phyloP scores from a whole-genome alignment of 2,113 vertebrate genomes.

The Thinocorus orbignyianus region DNA sequence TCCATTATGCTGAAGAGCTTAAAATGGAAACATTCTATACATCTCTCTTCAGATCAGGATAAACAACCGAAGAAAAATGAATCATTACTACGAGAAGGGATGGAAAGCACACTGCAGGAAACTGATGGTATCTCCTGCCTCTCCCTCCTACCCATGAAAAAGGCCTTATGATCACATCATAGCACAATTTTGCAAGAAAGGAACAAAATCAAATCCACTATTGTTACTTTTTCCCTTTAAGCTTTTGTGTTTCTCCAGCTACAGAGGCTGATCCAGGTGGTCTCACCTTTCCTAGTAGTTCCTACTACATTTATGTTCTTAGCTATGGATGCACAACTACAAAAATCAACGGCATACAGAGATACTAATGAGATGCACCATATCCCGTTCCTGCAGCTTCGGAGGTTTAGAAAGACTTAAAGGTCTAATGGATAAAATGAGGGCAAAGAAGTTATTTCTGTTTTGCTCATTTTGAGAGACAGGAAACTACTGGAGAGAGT shows the following conservation, averaged over 20 bases:
- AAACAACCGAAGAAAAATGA: neutral
- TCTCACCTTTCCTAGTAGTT: neutral
- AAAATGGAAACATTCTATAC: conserved; percentile 16
- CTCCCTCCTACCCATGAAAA: neutral
- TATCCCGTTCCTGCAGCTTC: neutral
- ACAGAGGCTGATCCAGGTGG: neutral
- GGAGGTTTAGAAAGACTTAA: neutral
- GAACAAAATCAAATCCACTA: neutral
- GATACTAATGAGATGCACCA: neutral
- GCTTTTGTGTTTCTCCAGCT: neutral
- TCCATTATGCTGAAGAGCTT: neutral
- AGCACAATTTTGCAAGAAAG: neutral
- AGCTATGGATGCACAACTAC: neutral
- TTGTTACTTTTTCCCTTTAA: neutral
- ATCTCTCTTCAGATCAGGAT: neutral
- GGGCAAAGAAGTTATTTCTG: neutral
- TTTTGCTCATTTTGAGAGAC: neutral
- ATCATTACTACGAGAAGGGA: neutral
- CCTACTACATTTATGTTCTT: accelerated
- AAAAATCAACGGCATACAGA: neutral
- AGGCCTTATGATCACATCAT: neutral
- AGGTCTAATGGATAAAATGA: neutral
- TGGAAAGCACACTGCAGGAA: conserved; percentile 6
- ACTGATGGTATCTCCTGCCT: neutral
- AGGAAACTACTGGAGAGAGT: too few relatives aligned